phyloP scores from a whole-genome alignment of 2,797 vertebrate genomes.

The Ptychobarbus kaznakovi region DNA sequence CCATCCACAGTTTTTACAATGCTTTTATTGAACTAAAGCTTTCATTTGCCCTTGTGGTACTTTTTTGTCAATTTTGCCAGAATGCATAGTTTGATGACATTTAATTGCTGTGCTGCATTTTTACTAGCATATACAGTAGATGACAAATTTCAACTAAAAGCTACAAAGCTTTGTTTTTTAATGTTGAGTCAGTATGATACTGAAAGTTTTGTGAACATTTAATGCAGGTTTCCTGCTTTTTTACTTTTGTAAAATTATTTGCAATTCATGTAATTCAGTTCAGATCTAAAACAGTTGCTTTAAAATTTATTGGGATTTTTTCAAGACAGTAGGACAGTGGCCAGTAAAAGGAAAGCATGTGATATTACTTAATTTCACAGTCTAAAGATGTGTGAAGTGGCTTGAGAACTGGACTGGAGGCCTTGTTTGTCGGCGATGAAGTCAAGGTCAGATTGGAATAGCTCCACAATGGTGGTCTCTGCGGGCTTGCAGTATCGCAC shows the following conservation, averaged over 20 bases:
- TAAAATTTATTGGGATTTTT: neutral
- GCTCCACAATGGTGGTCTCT: slow-evolving; percentile 47
- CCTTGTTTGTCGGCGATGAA: slow-evolving; percentile 41
- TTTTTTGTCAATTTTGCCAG: neutral
- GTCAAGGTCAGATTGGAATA: slow-evolving; percentile 56
- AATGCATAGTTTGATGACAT: neutral
- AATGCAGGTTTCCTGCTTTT: neutral
- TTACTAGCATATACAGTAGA: neutral
- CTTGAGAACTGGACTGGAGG: slow-evolving; percentile 27
- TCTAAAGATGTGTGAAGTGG: slow-evolving; percentile 25
- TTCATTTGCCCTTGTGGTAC: neutral
- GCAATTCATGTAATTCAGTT: neutral
- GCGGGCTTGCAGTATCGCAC: slow-evolving; percentile 34
- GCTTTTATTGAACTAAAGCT: neutral
- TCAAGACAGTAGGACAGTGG: neutral
- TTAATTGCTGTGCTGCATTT: neutral
- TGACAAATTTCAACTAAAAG: neutral
- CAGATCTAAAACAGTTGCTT: neutral
- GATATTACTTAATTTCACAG: slow-evolving; percentile 8
- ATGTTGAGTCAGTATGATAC: neutral
- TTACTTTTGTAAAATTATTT: neutral
- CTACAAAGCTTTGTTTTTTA: neutral
- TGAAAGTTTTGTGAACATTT: neutral
- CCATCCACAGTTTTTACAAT: neutral
- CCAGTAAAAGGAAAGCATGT: slow-evolving; percentile 19